These are phyloP conservation scores for Rhinoderma darwinii DNA, from an alignment of 2,113 vertebrate genomes.

Conservation along the genomic window DNA sequence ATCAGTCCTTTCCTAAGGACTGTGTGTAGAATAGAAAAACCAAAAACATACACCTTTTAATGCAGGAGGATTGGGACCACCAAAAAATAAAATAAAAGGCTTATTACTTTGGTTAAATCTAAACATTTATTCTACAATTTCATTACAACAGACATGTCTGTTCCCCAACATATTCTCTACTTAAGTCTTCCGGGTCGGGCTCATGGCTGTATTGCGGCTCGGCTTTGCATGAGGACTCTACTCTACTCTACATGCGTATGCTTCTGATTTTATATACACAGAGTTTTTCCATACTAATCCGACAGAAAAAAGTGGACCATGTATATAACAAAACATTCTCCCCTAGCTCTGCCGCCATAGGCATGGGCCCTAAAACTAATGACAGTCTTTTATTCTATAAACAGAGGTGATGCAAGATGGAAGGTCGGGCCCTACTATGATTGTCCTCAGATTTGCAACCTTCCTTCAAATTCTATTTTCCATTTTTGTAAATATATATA, in stretches of 20 bases:
- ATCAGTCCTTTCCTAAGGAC: background rate
- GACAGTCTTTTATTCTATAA: background rate
- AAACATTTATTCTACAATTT: background rate
- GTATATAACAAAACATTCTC: too few species aligned
- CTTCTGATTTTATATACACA: too few species aligned
- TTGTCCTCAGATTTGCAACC: background rate
- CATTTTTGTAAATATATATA: background rate
- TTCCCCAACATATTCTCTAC: background rate
- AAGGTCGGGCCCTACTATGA: background rate
- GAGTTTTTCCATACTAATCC: too few species aligned
- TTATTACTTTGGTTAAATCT: too few species aligned
- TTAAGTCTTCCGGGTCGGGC: too few species aligned
- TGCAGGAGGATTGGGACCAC: too few species aligned
- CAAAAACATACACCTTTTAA: background rate
- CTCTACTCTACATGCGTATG: too few species aligned
- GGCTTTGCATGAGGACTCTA: too few species aligned
- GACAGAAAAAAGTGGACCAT: too few species aligned
- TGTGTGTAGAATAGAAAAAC: background rate
- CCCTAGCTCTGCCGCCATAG: too few species aligned
- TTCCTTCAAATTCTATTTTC: background rate
- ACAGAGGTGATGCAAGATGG: background rate
- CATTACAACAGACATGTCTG: background rate
- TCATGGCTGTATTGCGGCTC: too few species aligned
- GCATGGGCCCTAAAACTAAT: background rate
- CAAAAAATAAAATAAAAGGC: too few species aligned